phyloP scores from a whole-genome alignment of 2,113 vertebrate genomes.

The Leuciscus idus region DNA sequence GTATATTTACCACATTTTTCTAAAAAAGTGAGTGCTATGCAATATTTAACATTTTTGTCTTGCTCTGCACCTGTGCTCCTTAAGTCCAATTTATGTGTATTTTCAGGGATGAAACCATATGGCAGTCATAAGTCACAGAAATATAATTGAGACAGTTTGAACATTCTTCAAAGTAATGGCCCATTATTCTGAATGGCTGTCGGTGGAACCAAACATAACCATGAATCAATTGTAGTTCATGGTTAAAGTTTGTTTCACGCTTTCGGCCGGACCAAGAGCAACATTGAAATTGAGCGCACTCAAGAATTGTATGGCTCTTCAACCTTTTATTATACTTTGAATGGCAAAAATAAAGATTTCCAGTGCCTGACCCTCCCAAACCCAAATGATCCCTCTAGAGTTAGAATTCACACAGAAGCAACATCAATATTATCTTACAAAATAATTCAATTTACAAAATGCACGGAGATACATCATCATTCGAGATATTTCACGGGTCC shows the following conservation, averaged over 20 bases:
- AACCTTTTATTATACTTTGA: slow-evolving; percentile 58
- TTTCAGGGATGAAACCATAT: slow-evolving; percentile 3
- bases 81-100: slow-evolving; percentile 1
- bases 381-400: slow-evolving; percentile 31
- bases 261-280: neutral
- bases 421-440: slow-evolving; percentile 71
- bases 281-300: slow-evolving; percentile 35
- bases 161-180: slow-evolving; percentile 10
- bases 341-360: slow-evolving; percentile 62
- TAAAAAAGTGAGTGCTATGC: neutral
- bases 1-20: neutral
- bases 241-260: neutral
- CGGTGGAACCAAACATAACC: neutral
- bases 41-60: neutral
- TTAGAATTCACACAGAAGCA: slow-evolving; percentile 48
- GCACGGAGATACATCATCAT: slow-evolving; percentile 69
- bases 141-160: slow-evolving; percentile 1
- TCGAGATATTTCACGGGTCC: slow-evolving; percentile 38
- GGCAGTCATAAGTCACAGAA: neutral
- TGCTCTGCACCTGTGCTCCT: neutral
- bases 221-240: neutral
- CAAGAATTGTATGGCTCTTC: slow-evolving; percentile 45
- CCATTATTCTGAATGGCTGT: neutral
- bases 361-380: slow-evolving; percentile 44
- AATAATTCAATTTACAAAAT: slow-evolving; percentile 78